Evolutionary conservation across 2,888 invertebrate species (phyloP).

Genomic region (Dicycla oo): DNA sequence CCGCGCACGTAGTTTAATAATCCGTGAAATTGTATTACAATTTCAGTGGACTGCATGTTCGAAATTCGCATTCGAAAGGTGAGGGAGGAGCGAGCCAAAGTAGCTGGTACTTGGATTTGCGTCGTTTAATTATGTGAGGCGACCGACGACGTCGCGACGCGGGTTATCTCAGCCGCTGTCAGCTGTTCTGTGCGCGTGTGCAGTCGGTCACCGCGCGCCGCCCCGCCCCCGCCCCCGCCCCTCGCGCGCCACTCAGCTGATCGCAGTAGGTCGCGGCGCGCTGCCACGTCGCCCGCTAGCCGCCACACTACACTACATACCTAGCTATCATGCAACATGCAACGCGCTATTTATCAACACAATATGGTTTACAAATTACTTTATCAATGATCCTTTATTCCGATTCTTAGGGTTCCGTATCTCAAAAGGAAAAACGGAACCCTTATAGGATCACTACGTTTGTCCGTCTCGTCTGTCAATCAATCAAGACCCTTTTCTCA

Average conservation of each 20-base stretch:
- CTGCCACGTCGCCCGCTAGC: slow-evolving; percentile 52
- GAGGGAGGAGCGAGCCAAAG: not conserved
- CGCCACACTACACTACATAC: slow-evolving; percentile 41
- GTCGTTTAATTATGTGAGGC: slow-evolving; percentile 21
- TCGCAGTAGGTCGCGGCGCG: slow-evolving; percentile 80
- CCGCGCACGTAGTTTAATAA: slow-evolving; percentile 26
- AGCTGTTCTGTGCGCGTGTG: slow-evolving; percentile 72
- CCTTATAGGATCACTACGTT: too few species aligned
- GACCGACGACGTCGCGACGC: slow-evolving; percentile 18
- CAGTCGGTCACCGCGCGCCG: slow-evolving; percentile 48
- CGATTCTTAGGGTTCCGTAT: too few species aligned
- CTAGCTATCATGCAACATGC: slow-evolving; percentile 41
- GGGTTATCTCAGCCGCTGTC: slow-evolving; percentile 69
- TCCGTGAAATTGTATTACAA: slow-evolving; percentile 37
- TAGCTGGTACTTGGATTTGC: not conserved
- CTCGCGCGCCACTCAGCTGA: slow-evolving; percentile 87
- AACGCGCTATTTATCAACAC: slow-evolving; percentile 30
- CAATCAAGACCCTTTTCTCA: too few species aligned
- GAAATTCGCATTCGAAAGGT: slow-evolving; percentile 1
- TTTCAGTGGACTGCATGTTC: slow-evolving; percentile 17
- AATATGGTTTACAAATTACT: slow-evolving; percentile 14
- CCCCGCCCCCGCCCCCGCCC: slow-evolving; percentile 64
- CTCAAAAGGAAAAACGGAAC: too few species aligned
- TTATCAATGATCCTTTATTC: slow-evolving; percentile 5
- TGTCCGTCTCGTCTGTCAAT: too few species aligned